Conservation (phyloP, 2,888 invertebrate genomes). For the Drosophila picticornis region DNA sequence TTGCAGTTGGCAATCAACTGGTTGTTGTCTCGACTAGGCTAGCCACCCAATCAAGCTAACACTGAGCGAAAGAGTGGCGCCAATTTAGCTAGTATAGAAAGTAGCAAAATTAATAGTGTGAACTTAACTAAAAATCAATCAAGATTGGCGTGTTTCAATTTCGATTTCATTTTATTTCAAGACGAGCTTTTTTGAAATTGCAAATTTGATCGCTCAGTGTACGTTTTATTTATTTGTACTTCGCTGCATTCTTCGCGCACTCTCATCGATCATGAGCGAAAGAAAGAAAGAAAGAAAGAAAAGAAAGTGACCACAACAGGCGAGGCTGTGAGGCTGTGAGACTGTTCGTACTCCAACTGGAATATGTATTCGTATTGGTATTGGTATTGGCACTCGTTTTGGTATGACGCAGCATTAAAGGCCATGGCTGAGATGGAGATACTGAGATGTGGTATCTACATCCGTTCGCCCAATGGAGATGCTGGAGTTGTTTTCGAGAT, state of each 20-base stretch:
- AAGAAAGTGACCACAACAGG: conserved; percentile 72
- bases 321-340: conserved; percentile 20
- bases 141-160: not conserved
- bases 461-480: conserved; percentile 44
- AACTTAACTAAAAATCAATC: not conserved
- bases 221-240: conserved; percentile 37
- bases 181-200: not conserved
- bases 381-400: conserved; percentile 24
- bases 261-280: conserved; percentile 62
- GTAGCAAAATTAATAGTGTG: not conserved
- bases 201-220: conserved; percentile 32
- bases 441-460: conserved; percentile 49
- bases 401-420: conserved; percentile 62
- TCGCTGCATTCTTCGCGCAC: conserved; percentile 52
- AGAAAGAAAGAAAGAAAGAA: conserved; percentile 64
- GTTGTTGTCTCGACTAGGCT: conserved; percentile 18
- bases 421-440: conserved; percentile 19
- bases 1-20: conserved; percentile 38
- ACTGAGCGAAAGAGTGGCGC: conserved; percentile 20
- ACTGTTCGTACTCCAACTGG: conserved; percentile 47
- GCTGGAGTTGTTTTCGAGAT: conserved; percentile 15
- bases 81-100: not conserved
- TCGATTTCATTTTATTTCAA: not conserved
- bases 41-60: conserved; percentile 12
- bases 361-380: conserved; percentile 16